Percentiles rank a stretch among this genome's conserved stretches.
Conservation (phyloP, 2,113 vertebrate species). For the Cricetomys ansorgei region DNA sequence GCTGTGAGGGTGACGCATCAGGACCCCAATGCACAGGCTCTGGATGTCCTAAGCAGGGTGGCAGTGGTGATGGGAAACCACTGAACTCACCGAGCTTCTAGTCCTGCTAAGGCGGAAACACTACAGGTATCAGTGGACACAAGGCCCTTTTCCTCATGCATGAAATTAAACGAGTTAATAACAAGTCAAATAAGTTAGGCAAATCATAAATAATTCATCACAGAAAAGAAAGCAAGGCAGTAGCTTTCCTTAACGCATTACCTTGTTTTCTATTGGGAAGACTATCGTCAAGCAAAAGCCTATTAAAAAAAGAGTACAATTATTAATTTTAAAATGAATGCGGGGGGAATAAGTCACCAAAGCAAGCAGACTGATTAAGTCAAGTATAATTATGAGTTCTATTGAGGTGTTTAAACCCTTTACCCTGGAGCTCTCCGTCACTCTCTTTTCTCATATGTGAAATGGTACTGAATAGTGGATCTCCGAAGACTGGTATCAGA, state of each 20-base stretch:
- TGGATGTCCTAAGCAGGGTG: not conserved
- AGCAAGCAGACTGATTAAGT: not conserved
- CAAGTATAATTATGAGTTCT: not conserved
- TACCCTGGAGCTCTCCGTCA: not conserved
- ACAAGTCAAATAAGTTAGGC: not conserved
- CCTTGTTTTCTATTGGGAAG: not conserved
- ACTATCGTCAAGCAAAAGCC: not conserved
- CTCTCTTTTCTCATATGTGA: not conserved
- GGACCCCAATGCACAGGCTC: not conserved
- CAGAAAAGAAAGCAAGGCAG: not conserved
- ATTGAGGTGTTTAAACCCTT: not conserved
- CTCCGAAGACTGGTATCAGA: not conserved
- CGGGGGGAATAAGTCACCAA: not conserved
- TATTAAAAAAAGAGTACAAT: not conserved
- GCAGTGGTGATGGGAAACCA: not conserved
- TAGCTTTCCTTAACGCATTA: not conserved
- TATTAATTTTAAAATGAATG: conserved; percentile 12
- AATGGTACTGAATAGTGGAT: not conserved
- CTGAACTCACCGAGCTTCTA: not conserved
- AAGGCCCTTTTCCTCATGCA: not conserved
- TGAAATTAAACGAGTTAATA: not conserved
- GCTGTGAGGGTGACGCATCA: not conserved
- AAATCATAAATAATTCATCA: conserved; percentile 18
- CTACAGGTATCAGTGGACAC: not conserved
- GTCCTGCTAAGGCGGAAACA: not conserved